A percentile compares a stretch with the other conserved stretches of the same genome.
phyloP scores from a whole-genome alignment of 2,888 invertebrate species.

The Euphydryas editha region DNA sequence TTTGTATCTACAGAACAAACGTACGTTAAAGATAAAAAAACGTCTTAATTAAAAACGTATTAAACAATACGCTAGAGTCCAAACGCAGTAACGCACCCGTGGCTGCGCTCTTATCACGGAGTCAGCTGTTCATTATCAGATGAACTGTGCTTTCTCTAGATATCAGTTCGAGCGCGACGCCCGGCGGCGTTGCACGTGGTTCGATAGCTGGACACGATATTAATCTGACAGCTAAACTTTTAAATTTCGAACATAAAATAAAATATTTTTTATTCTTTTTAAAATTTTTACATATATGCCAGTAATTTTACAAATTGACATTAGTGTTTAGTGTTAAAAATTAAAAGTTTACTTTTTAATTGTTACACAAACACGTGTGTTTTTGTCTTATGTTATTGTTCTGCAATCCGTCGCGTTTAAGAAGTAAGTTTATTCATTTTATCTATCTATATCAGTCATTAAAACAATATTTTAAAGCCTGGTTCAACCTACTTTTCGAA shows the following conservation, averaged over 20 bases:
- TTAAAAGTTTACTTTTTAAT: not conserved
- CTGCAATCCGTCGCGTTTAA: not conserved
- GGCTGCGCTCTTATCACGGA: constrained; percentile 6
- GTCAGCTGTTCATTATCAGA: constrained; percentile 44
- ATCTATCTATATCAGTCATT: not conserved
- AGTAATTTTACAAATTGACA: too few species aligned
- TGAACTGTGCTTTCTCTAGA: constrained; percentile 25
- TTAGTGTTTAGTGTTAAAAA: not conserved
- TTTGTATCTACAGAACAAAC: too few species aligned
- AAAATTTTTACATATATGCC: not conserved
- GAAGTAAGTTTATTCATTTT: not conserved
- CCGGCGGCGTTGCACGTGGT: constrained; percentile 31
- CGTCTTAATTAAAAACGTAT: too few species aligned
- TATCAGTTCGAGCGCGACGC: constrained; percentile 35
- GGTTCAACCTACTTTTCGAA: not conserved
- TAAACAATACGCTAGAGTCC: not conserved
- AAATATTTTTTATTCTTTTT: not conserved
- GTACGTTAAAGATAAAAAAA: too few species aligned
- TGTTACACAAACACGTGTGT: too few species aligned
- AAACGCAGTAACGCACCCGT: not conserved
- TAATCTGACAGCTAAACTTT: not conserved
- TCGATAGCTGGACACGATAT: not conserved
- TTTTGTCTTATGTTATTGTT: not conserved
- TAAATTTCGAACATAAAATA: not conserved
- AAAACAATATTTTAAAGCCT: not conserved